A percentile compares a stretch with the other conserved stretches of the same genome.
phyloP scores from a whole-genome alignment of 2,113 vertebrate genomes.

The Ptilorrhoa leucosticta region DNA sequence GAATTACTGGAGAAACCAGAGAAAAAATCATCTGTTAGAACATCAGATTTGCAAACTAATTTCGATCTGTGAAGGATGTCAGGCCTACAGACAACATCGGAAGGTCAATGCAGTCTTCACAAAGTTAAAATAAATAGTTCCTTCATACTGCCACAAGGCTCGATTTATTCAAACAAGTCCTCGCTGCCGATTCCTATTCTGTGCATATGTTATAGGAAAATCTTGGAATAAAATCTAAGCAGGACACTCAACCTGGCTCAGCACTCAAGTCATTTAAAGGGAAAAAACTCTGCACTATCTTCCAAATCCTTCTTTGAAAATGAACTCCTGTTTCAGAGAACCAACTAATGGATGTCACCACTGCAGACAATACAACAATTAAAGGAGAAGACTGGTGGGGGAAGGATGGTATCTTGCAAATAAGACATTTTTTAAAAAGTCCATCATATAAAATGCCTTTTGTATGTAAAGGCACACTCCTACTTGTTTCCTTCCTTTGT shows the following conservation, averaged over 20 bases:
- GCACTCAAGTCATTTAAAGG: neutral
- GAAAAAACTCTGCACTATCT: neutral
- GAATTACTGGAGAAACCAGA: neutral
- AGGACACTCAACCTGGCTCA: neutral
- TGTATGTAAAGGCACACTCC: neutral
- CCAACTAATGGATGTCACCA: neutral
- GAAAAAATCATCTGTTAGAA: neutral
- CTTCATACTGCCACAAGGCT: neutral
- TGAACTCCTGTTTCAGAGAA: neutral
- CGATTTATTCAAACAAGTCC: neutral
- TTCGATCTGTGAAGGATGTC: neutral
- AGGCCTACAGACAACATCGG: neutral
- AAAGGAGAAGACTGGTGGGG: neutral
- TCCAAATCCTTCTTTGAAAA: neutral
- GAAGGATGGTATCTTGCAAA: neutral
- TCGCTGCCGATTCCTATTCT: neutral
- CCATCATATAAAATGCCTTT: neutral
- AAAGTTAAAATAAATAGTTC: neutral
- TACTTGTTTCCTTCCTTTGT: neutral
- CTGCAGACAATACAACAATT: neutral
- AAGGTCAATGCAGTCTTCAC: neutral
- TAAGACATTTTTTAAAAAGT: neutral
- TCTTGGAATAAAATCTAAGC: neutral
- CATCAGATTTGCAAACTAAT: neutral
- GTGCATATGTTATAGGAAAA: neutral